A percentile compares a stretch with the other conserved stretches of the same genome.
phyloP scores from a whole-genome alignment of 2,797 vertebrate species.

The Acanthopagrus latus region DNA sequence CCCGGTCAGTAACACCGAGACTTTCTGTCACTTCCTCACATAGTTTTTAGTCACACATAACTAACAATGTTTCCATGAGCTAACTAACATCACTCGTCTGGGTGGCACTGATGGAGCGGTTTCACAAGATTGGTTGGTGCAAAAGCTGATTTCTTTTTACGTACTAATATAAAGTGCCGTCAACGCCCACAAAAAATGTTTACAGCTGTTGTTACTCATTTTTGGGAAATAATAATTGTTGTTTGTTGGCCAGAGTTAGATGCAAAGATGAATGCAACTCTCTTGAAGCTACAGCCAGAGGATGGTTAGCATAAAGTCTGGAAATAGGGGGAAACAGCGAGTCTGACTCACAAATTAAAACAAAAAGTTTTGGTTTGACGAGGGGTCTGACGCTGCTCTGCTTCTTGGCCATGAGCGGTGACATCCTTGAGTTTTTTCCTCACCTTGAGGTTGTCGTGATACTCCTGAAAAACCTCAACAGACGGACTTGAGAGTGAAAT shows the following conservation, averaged over 20 bases:
- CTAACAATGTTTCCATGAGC: slow-evolving; percentile 37
- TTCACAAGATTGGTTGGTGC: slow-evolving; percentile 3
- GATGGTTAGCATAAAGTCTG: background rate
- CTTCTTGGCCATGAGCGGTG: background rate
- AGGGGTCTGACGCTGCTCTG: background rate
- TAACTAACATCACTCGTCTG: slow-evolving; percentile 26
- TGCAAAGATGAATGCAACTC: background rate
- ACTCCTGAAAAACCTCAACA: too few species aligned
- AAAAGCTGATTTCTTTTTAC: background rate
- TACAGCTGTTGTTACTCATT: background rate
- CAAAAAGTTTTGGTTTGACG: too few species aligned
- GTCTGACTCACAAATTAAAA: background rate
- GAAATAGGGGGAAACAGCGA: background rate
- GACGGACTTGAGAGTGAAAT: too few species aligned
- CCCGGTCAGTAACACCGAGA: slow-evolving; percentile 77
- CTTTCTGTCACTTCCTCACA: background rate
- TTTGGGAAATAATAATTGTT: background rate
- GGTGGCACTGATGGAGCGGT: slow-evolving; percentile 25
- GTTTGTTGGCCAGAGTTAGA: background rate
- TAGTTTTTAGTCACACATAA: background rate
- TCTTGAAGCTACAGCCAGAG: background rate
- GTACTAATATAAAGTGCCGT: slow-evolving; percentile 33
- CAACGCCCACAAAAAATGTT: slow-evolving; percentile 30
- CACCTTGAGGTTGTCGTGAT: background rate
- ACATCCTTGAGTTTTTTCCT: slow-evolving; percentile 7